phyloP scores from a whole-genome alignment of 2,888 invertebrate genomes.

The Tineola bisselliella region DNA sequence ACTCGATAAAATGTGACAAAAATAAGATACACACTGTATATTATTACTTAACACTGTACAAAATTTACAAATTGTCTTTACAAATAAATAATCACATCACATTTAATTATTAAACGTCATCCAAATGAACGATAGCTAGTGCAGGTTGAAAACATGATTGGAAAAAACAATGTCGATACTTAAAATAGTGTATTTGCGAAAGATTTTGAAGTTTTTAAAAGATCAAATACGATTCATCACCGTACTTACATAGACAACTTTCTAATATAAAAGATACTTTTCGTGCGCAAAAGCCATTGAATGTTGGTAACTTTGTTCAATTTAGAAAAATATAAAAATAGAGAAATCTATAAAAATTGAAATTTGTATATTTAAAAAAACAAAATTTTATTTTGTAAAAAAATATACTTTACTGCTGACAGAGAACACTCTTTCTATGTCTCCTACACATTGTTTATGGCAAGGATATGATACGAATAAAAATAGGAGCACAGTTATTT shows the following conservation, averaged over 20 bases:
- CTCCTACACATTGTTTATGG: background rate
- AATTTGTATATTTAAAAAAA: too few relatives aligned
- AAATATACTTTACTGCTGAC: too few relatives aligned
- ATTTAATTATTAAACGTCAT: conserved; percentile 53
- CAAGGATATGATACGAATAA: background rate
- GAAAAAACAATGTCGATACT: conserved; percentile 35
- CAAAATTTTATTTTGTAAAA: too few relatives aligned
- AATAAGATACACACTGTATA: conserved; percentile 32
- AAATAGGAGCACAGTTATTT: background rate
- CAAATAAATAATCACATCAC: conserved; percentile 50
- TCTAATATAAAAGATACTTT: conserved; percentile 33
- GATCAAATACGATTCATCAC: conserved; percentile 35
- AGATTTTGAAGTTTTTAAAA: conserved; percentile 20
- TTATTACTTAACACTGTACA: conserved; percentile 46
- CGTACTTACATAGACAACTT: conserved; percentile 49
- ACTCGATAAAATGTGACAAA: conserved; percentile 45
- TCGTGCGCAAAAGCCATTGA: conserved; percentile 11
- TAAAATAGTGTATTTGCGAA: conserved; percentile 20
- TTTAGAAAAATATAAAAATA: background rate
- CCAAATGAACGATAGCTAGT: conserved; percentile 66
- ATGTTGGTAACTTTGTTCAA: conserved; percentile 25
- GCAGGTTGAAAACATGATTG: conserved; percentile 62
- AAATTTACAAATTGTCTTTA: conserved; percentile 58
- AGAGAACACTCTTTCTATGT: too few relatives aligned
- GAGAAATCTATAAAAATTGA: too few relatives aligned